Evolutionary conservation across 2,113 vertebrate species (phyloP), one percentile per base, ranked within the genome.

Genomic region (Rhinoderma darwinii): DNA sequence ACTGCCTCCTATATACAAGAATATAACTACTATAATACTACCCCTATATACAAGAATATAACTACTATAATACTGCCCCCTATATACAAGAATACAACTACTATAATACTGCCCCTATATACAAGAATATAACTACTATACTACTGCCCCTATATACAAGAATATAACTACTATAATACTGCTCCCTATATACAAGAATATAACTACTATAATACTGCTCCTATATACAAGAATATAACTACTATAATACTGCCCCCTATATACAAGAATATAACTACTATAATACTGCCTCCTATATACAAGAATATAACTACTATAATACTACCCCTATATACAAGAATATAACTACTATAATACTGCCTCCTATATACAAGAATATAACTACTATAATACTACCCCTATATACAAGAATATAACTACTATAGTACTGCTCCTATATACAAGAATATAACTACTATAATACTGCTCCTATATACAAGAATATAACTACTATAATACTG

Each of bases 281-380:
- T 63, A 63, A 63, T 63, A 63, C 59, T 63, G n/a, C n/a, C 51
- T 12, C 59, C 59, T 63, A 30, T 63, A 9, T 63, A 63, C n/a
- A 27, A 30, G 11, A 63, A 63, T 63, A 63, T 63, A 63, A 63
- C 59, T 63, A 63, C 59, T 63, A 63, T 63, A 63, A 63, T 63
- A 63, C n/a, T 63, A 27, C 59, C 2, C 59, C n/a, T 63, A 63
- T 63, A 2, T 63, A 63, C 59, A 63, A 1, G 10, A 63, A 63
- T 63, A 63, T 63, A 63, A 63, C 59, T 63, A 30, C 27, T 27
- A 63, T 63, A 63, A 56, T 56, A 56, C 20, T 56, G 20, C 54
- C 47, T 56, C 54, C 20, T 56, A 56, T 56, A 10, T 56, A 56
- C 54, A 56, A 56, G 54, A 25, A 25, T 56, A 56, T 56, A 56